These are phyloP conservation scores for Arvicanthis niloticus DNA, from an alignment of 2,113 vertebrate species.

Conservation along the genomic window DNA sequence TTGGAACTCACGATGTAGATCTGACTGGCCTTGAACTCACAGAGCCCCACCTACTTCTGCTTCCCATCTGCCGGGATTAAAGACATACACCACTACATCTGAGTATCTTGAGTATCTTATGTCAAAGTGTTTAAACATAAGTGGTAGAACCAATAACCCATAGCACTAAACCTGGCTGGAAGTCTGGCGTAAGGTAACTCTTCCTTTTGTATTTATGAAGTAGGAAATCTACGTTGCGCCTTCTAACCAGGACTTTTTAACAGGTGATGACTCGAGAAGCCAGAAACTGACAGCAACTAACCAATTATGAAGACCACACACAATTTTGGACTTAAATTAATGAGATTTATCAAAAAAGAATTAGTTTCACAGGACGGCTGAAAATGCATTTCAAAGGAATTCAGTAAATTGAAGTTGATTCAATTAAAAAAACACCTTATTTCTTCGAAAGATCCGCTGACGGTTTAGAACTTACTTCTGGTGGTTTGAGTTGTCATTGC, in stretches of 20 bases:
- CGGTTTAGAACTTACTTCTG: background rate
- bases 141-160: background rate
- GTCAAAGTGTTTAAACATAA: background rate
- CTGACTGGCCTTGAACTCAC: background rate
- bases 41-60: background rate
- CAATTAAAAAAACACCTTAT: background rate
- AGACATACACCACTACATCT: background rate
- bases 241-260: conserved; percentile 13
- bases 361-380: background rate
- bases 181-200: background rate
- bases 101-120: background rate
- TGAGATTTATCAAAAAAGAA: background rate
- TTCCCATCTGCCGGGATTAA: background rate
- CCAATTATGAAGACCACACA: background rate
- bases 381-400: conserved; percentile 40
- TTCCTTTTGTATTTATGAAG: background rate
- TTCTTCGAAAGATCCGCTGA: background rate
- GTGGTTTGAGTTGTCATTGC: background rate
- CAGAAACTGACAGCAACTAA: background rate
- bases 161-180: background rate
- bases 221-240: background rate
- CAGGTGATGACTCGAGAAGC: background rate
- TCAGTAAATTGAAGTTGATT: conserved; percentile 22
- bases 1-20: background rate
- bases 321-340: conserved; percentile 42